A percentile compares a stretch with the other conserved stretches of the same genome.
Conservation (phyloP, 2,888 invertebrate genomes). For the Orthosia gothica region DNA sequence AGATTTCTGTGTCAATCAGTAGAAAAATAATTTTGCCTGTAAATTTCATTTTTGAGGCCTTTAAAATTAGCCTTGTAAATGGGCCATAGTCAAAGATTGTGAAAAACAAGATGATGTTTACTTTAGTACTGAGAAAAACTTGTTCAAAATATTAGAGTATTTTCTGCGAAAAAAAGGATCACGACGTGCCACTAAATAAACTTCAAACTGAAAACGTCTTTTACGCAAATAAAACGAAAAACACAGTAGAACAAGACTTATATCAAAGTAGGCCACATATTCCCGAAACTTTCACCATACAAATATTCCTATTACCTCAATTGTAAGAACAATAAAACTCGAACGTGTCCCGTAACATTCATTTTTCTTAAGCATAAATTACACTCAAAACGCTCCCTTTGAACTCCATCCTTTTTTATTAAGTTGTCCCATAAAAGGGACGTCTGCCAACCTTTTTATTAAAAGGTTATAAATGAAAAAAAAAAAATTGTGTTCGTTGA, state of each 20-base stretch:
- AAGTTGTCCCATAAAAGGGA: conserved; percentile 74
- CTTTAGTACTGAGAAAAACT: background rate
- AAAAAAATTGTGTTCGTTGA: conserved; percentile 71
- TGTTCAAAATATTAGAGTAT: background rate
- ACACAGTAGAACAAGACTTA: conserved; percentile 9
- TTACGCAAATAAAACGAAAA: background rate
- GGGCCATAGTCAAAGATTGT: no score
- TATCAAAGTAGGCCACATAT: conserved; percentile 50
- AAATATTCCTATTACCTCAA: conserved; percentile 70
- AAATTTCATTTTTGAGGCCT: no score
- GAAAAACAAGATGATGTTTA: background rate
- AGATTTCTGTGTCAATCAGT: background rate
- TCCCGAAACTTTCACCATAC: conserved; percentile 54
- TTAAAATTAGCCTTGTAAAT: no score
- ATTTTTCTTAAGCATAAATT: conserved; percentile 82
- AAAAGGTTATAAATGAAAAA: conserved; percentile 77
- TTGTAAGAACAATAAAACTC: conserved; percentile 81
- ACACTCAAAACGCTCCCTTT: conserved; percentile 73
- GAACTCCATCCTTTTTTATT: conserved; percentile 77
- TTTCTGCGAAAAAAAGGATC: background rate
- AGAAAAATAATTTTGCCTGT: background rate
- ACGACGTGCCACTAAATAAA: conserved; percentile 2
- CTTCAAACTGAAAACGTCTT: background rate
- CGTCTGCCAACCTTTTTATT: conserved; percentile 74
- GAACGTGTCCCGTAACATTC: conserved; percentile 80